phyloP scores from a whole-genome alignment of 2,113 vertebrate species.

The Pygathrix nemaeus region DNA sequence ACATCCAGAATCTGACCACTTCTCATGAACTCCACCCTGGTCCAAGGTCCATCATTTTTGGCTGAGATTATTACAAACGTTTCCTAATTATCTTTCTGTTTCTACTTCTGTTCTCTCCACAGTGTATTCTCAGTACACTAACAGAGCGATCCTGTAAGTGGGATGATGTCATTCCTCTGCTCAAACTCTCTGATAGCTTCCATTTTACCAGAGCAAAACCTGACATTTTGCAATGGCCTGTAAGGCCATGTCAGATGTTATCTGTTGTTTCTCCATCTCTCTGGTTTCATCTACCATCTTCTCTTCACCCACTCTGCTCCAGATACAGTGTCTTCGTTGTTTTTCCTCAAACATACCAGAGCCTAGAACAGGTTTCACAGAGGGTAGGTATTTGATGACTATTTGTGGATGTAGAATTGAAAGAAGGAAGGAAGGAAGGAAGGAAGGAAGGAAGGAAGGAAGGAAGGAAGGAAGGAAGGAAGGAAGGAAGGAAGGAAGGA shows the following conservation, averaged over 20 bases:
- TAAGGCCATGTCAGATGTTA: neutral
- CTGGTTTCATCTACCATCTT: neutral
- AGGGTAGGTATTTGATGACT: neutral
- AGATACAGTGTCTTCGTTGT: neutral
- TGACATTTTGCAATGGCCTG: neutral
- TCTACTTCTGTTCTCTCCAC: neutral
- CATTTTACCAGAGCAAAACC: neutral
- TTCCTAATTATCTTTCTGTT: neutral
- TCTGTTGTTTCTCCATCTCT: neutral
- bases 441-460: neutral
- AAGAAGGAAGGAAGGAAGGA: too few species aligned
- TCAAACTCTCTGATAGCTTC: neutral
- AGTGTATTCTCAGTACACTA: neutral
- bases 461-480: neutral
- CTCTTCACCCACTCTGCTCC: neutral
- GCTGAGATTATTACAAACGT: neutral
- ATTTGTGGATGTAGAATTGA: neutral
- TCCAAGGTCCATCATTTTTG: neutral
- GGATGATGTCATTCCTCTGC: neutral
- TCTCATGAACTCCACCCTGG: neutral
- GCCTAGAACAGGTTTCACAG: neutral
- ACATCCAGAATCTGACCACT: neutral
- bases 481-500: neutral
- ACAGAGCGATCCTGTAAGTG: neutral
- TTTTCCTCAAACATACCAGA: neutral